phyloP scores from a whole-genome alignment of 2,797 vertebrate species.

The Cyclura pinguis region DNA sequence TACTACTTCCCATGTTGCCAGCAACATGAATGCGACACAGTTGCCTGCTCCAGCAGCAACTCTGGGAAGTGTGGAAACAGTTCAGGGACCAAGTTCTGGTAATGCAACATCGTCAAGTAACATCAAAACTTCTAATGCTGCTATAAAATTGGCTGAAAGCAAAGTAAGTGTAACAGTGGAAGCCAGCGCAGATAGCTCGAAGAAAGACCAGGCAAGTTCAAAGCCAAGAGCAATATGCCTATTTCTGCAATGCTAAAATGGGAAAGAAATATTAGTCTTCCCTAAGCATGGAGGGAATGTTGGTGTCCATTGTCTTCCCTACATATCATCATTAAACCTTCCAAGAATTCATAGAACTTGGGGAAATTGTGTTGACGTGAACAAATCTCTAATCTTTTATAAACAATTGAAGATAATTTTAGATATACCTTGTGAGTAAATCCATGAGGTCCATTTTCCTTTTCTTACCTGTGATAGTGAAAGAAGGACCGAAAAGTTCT shows the following conservation, averaged over 20 bases:
- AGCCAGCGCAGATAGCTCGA: slow-evolving; percentile 93
- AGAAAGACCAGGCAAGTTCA: slow-evolving; percentile 93
- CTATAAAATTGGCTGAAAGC: slow-evolving; percentile 81
- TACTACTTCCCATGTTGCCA: slow-evolving; percentile 82
- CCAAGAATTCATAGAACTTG: not conserved
- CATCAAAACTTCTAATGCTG: slow-evolving; percentile 78
- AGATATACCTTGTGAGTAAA: not conserved
- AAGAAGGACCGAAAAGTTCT: not conserved
- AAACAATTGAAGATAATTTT: not conserved
- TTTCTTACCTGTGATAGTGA: not conserved
- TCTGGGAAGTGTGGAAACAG: slow-evolving; percentile 75
- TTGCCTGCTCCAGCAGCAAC: slow-evolving; percentile 84
- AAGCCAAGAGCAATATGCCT: slow-evolving; percentile 59
- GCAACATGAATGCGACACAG: slow-evolving; percentile 79
- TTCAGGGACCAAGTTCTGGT: slow-evolving; percentile 81
- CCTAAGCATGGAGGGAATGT: not conserved
- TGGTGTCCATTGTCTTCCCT: not conserved
- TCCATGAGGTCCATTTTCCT: not conserved
- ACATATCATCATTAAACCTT: not conserved
- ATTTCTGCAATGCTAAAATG: slow-evolving; percentile 45
- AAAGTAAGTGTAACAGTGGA: slow-evolving; percentile 84
- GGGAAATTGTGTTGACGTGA: not conserved
- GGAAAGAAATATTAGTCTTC: not conserved
- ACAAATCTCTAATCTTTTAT: not conserved
- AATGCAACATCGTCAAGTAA: slow-evolving; percentile 88